phyloP scores from a whole-genome alignment of 2,888 invertebrate species.

The Hypena proboscidalis region DNA sequence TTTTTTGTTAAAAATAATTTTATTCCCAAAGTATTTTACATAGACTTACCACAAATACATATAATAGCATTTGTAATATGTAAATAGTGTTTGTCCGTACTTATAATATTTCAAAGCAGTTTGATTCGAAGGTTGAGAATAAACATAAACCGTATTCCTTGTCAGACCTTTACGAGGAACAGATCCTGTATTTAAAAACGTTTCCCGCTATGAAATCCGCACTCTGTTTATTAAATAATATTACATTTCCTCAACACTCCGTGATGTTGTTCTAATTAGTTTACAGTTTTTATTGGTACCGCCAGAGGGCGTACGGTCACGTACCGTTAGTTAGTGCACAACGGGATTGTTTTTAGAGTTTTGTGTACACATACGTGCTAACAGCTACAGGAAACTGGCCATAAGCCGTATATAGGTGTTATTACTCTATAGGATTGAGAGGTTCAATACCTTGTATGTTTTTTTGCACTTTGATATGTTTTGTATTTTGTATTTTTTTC shows the following conservation, averaged over 20 bases:
- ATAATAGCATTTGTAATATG: no score
- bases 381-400: conserved; percentile 47
- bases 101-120: no score
- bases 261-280: conserved; percentile 53
- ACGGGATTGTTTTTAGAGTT: conserved; percentile 37
- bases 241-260: conserved; percentile 43
- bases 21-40: no score
- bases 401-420: conserved; percentile 44
- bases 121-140: no score
- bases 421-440: conserved; percentile 32
- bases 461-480: background rate
- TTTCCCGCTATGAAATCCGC: conserved; percentile 19
- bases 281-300: conserved; percentile 49
- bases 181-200: background rate
- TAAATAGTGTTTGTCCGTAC: no score
- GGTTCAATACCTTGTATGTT: conserved; percentile 24
- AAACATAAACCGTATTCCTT: no score
- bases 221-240: conserved; percentile 44
- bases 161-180: no score
- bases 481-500: no score
- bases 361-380: conserved; percentile 47
- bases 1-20: no score
- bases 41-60: no score
- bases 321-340: conserved; percentile 47
- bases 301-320: conserved; percentile 48